Base-by-base conservation (phyloP, 2,888 invertebrate genomes). In the Drosophila demipolita region DNA sequence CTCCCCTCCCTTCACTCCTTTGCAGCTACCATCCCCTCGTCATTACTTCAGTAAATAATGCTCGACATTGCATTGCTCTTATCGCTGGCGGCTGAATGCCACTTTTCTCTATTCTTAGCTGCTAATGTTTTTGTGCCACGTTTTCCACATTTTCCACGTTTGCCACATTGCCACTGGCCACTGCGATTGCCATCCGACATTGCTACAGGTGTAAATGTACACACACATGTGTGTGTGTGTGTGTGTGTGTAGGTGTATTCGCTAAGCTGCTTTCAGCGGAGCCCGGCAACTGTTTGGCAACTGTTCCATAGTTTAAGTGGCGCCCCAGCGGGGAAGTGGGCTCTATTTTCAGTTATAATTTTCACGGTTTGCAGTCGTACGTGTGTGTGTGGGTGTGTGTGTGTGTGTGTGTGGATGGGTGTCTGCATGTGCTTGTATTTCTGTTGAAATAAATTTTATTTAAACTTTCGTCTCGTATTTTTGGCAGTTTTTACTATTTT, bases 391-490 rank as follows among this genome's bases (percentile, higher is more conserved):
- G n/a, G 60, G 9, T 12, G 26, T 50, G 11, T 65, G 48, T 57
- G 29, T 35, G 55, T 59, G 58, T 48, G 26, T 58, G 12, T 65
- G 48, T 48, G 33, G 29, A 52, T 58, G 38, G 32, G 49, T 59
- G 53, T 68, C 50, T 36, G 45, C 26, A 52, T 54, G 69, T 49
- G 69, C 42, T 58, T 72, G 69, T 79, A 75, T 85, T 87, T 86
- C 84, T 87, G 82, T 83, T 87, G 83, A 88, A 88, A 88, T 87
- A 87, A 87, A 87, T 87, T 87, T 87, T 87, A 87, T 87, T 88
- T 87, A 87, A 87, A 84, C 88, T 87, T 85, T 87, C 78, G 83
- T 83, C 81, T 82, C 78, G 74, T 73, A 72, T 83, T 74, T 76
- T 76, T 73, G 66, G 73, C 70, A 75, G 77, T 66, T 65, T 73